phyloP scores from a whole-genome alignment of 1,140 invertebrate genomes.

The Ditylenchus dipsaci region DNA sequence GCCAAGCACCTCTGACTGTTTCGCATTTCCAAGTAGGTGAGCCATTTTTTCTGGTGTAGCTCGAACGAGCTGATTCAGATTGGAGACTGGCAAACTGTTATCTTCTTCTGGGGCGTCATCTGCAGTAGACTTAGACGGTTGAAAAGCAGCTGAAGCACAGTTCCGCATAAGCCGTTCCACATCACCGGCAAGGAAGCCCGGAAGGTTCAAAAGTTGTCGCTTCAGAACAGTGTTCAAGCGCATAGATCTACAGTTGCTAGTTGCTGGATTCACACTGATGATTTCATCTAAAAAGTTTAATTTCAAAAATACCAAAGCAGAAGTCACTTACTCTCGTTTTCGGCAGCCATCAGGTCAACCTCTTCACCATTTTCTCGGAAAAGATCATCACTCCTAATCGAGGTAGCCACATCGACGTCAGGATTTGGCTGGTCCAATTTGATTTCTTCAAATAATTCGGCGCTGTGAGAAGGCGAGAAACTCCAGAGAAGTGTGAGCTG shows the following conservation, averaged over 20 bases:
- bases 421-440: constrained; percentile 50
- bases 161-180: constrained; percentile 10
- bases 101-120: neutral
- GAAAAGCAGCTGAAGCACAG: neutral
- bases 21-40: neutral
- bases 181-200: constrained; percentile 9
- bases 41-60: neutral
- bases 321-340: neutral
- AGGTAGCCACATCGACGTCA: constrained; percentile 38
- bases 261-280: neutral
- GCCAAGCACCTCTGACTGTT: neutral
- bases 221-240: constrained; percentile 6
- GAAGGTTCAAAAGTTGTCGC: constrained; percentile 9
- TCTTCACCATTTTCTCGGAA: constrained; percentile 17
- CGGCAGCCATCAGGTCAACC: neutral
- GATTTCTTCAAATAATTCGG: constrained; percentile 54
- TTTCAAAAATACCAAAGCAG: neutral
- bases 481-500: constrained; percentile 46
- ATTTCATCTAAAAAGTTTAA: neutral
- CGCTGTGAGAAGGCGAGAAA: constrained; percentile 41
- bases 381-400: constrained; percentile 40
- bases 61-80: neutral
- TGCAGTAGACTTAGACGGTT: neutral
- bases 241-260: neutral
- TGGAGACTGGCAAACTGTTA: neutral